Percentiles rank a stretch among this genome's conserved stretches.
These are phyloP conservation scores for Notiomystis cincta DNA, from an alignment of 2,113 vertebrate species.

Conservation along the genomic window DNA sequence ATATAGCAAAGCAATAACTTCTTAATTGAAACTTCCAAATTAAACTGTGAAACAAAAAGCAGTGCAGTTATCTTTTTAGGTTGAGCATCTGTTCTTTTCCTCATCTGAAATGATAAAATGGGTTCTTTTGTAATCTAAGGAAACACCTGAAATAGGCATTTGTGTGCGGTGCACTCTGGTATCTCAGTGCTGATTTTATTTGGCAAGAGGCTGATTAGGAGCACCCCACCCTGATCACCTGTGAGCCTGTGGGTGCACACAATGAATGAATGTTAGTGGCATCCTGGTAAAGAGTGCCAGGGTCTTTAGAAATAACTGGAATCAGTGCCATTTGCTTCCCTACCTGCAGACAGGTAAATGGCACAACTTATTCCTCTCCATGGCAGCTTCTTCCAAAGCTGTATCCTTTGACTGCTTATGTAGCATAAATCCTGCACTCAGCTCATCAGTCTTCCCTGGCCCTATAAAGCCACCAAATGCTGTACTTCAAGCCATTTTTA, in stretches of 20 bases:
- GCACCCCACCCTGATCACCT: not conserved
- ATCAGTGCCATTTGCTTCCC: not conserved
- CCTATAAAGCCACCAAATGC: not conserved
- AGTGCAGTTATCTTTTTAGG: not conserved
- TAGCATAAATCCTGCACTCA: rapidly evolving
- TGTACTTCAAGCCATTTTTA: not conserved
- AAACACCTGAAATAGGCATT: not conserved
- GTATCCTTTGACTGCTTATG: not conserved
- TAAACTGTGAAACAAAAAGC: not conserved
- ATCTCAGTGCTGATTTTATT: not conserved
- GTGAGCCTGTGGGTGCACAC: not conserved
- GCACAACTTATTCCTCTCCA: not conserved
- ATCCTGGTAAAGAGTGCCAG: not conserved
- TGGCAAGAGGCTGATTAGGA: not conserved
- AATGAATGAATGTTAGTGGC: not conserved
- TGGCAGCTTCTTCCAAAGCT: not conserved
- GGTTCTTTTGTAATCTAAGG: not conserved
- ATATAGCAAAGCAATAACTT: not conserved
- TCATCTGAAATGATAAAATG: not conserved
- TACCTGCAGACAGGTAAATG: not conserved
- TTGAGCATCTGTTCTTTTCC: not conserved
- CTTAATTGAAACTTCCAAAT: not conserved
- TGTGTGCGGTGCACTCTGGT: not conserved
- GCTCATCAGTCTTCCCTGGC: not conserved
- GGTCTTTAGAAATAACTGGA: not conserved